These are phyloP conservation scores for Planiliza haematocheilus DNA, from an alignment of 2,113 vertebrate species.

Conservation along the genomic window DNA sequence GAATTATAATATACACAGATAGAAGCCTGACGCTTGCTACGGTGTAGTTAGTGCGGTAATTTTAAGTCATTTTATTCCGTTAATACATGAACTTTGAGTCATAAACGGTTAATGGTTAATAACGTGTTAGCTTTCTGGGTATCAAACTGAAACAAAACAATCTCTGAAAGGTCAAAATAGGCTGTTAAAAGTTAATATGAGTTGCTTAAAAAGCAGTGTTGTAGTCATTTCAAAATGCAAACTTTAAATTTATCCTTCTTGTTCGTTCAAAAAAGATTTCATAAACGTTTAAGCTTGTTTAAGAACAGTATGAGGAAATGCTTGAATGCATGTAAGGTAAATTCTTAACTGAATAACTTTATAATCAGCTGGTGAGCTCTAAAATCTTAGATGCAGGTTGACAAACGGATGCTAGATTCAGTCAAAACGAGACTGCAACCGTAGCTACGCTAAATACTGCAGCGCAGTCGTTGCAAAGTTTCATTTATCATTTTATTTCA, in stretches of 20 bases:
- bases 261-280: background rate
- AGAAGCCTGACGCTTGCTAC: slow-evolving; percentile 9
- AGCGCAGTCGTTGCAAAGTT: no score
- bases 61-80: slow-evolving; percentile 25
- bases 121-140: slow-evolving; percentile 12
- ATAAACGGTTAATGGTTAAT: background rate
- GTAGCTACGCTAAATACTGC: no score
- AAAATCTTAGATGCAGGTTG: no score
- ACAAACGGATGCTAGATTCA: no score
- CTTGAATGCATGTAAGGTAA: no score
- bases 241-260: background rate
- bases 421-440: no score
- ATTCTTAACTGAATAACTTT: no score
- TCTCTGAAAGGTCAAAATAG: no score
- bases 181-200: no score
- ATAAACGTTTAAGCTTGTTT: background rate
- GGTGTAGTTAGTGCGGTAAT: slow-evolving; percentile 20
- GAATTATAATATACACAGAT: slow-evolving; percentile 16
- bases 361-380: no score
- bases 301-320: no score
- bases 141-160: background rate
- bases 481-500: no score
- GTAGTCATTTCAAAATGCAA: slow-evolving; percentile 19
- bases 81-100: slow-evolving; percentile 8
- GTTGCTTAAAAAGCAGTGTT: slow-evolving; percentile 50